Base-by-base conservation (phyloP, 2,797 vertebrate species). In the Gymnothorax reevesii region DNA sequence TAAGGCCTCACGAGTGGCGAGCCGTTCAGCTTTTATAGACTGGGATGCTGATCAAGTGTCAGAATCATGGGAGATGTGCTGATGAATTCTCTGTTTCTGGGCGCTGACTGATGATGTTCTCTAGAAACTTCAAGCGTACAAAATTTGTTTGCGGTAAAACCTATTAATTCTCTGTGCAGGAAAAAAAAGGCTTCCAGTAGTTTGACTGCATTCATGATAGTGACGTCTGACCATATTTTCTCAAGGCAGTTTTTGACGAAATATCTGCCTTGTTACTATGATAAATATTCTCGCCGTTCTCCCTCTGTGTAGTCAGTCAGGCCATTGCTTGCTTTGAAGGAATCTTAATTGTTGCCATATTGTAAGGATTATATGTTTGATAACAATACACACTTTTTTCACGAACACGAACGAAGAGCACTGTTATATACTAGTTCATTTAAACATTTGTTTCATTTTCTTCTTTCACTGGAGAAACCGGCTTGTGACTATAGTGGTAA, bases 281-380 rank as follows among this genome's bases (percentile, higher is more conserved):
- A 91, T 93, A 89, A 91, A 92, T 91, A 90, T 73, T 87, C 88
- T 89, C 73, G 82, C 89, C 88, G 15, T 73, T 89, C 88, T 89
- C 90, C 87, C 64, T 88, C 49, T 49, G 75, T 66, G 86, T 84
- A 75, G 87, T 88, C 89, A 52, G 84, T 88, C 89, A 52, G 84
- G 84, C 80, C 89, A 91, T 90, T 90, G 87, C 89, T 89, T 90
- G 87, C 87, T 20, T 52, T 57, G 64, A 27, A 86, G 73, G 73
- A 57, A 57, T 64, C 86, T 87, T 80, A 55, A 79, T 83, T 75
- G 64, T 57, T 85, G 49, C 57, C 57, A 83, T 59, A 82, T 86
- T 87, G 82, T 79, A 83, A 89, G 86, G 73, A 86, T 79, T 66
- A 84, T 25, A 79, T 88, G 83, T 86, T 85, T 82, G 80, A 89